Conservation (phyloP, 2,888 invertebrate genomes). For the Aporophyla nigra region DNA sequence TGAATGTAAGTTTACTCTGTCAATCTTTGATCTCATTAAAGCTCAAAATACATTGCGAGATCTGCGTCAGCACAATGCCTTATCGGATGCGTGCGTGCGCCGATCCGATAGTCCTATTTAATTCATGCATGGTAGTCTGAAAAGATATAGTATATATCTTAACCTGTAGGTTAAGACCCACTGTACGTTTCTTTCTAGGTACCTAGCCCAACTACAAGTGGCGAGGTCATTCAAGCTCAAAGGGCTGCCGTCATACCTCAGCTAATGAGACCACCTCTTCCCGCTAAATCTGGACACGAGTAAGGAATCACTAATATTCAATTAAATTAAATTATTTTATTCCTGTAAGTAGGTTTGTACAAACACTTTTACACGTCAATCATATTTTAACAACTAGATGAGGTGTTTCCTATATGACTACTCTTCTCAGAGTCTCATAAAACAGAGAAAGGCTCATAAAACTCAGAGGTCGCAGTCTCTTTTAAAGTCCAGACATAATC, state of each 20-base stretch:
- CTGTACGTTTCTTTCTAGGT: constrained; percentile 72
- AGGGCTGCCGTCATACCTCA: constrained; percentile 77
- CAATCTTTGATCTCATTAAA: neutral
- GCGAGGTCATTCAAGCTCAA: constrained; percentile 80
- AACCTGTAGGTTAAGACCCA: too few relatives aligned
- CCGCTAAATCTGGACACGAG: constrained; percentile 82
- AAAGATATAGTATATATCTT: neutral
- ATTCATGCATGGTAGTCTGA: neutral
- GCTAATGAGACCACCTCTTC: constrained; percentile 80
- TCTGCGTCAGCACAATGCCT: neutral
- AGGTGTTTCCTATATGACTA: too few relatives aligned
- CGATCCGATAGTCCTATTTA: neutral
- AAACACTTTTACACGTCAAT: too few relatives aligned
- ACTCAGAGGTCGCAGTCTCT: too few relatives aligned
- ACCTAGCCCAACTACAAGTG: constrained; percentile 84
- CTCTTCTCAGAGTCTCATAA: too few relatives aligned
- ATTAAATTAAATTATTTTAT: neutral
- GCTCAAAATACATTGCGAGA: neutral
- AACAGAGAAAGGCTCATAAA: too few relatives aligned
- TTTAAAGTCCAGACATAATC: too few relatives aligned
- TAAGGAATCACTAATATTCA: constrained; percentile 67
- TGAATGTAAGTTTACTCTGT: constrained; percentile 76
- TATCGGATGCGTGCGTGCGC: neutral
- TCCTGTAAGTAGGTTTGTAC: too few relatives aligned
- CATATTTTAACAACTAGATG: too few relatives aligned